Evolutionary conservation across 2,888 invertebrate species (phyloP).

Genomic region (Drosophila lutescens): DNA sequence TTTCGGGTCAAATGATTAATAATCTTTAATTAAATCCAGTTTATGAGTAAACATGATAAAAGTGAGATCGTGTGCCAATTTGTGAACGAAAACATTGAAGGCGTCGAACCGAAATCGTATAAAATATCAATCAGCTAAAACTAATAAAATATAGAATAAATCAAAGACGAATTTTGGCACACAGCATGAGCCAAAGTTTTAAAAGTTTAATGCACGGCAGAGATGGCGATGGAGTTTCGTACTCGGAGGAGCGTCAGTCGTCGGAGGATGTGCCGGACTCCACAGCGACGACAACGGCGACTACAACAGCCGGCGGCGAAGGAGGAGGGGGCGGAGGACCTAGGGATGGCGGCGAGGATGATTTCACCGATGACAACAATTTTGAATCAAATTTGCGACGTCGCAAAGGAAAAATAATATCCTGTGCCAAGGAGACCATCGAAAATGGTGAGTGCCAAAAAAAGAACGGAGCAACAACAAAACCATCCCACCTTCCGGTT

Average conservation of each 20-base stretch:
- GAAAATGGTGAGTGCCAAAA: slow-evolving; percentile 82
- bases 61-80: background rate
- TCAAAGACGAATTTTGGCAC: slow-evolving; percentile 32
- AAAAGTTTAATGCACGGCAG: slow-evolving; percentile 79
- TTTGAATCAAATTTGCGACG: slow-evolving; percentile 84
- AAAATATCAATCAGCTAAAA: slow-evolving; percentile 19
- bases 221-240: slow-evolving; percentile 45
- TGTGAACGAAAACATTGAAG: slow-evolving; percentile 1
- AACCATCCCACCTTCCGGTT: slow-evolving; percentile 1
- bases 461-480: background rate
- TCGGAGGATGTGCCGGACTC: slow-evolving; percentile 83
- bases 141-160: slow-evolving; percentile 18
- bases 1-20: slow-evolving; percentile 1
- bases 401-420: slow-evolving; percentile 84
- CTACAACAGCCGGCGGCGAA: slow-evolving; percentile 62
- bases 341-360: slow-evolving; percentile 70
- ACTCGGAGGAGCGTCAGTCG: slow-evolving; percentile 78
- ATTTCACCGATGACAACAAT: slow-evolving; percentile 83
- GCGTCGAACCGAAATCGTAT: slow-evolving; percentile 3
- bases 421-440: slow-evolving; percentile 85
- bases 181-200: slow-evolving; percentile 82
- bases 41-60: slow-evolving; percentile 11
- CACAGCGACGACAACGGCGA: slow-evolving; percentile 53
- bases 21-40: background rate
- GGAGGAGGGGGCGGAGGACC: slow-evolving; percentile 20